Percentiles rank a stretch among this genome's conserved stretches.
phyloP scores from a whole-genome alignment of 2,113 vertebrate genomes.

The Aspidoscelis tigris region DNA sequence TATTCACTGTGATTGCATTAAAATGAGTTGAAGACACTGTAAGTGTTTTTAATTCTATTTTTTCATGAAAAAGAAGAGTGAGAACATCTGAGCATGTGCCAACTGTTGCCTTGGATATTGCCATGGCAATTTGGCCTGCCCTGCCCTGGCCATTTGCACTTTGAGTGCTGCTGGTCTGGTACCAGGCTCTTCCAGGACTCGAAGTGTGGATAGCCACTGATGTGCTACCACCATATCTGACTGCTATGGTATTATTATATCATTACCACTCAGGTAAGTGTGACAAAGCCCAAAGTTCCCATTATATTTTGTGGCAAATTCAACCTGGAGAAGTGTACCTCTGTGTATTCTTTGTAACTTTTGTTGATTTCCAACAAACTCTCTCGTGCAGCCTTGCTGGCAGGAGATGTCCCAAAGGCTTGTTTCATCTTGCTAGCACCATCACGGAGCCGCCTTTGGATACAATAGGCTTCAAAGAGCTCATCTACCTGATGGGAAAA shows the following conservation, averaged over 20 bases:
- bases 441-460: slow-evolving; percentile 93
- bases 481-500: slow-evolving; percentile 88
- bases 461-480: slow-evolving; percentile 96
- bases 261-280: too few species aligned
- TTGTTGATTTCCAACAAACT: slow-evolving; percentile 92
- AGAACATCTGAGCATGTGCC: too few species aligned
- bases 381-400: slow-evolving; percentile 92
- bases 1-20: neutral
- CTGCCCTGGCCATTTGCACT: too few species aligned
- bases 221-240: too few species aligned
- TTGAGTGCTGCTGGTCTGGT: too few species aligned
- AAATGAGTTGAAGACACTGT: neutral
- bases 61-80: too few species aligned
- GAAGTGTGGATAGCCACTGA: too few species aligned
- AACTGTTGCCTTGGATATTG: too few species aligned
- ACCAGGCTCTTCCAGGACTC: too few species aligned
- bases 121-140: too few species aligned
- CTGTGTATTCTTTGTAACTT: slow-evolving; percentile 93
- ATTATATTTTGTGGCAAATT: slow-evolving; percentile 19
- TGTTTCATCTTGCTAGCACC: slow-evolving; percentile 97
- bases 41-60: neutral
- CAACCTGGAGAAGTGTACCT: slow-evolving; percentile 75
- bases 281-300: neutral
- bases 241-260: too few species aligned
- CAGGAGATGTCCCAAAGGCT: slow-evolving; percentile 92